Base-by-base conservation (phyloP, 2,888 invertebrate species). In the Entomobrya multifasciata region DNA sequence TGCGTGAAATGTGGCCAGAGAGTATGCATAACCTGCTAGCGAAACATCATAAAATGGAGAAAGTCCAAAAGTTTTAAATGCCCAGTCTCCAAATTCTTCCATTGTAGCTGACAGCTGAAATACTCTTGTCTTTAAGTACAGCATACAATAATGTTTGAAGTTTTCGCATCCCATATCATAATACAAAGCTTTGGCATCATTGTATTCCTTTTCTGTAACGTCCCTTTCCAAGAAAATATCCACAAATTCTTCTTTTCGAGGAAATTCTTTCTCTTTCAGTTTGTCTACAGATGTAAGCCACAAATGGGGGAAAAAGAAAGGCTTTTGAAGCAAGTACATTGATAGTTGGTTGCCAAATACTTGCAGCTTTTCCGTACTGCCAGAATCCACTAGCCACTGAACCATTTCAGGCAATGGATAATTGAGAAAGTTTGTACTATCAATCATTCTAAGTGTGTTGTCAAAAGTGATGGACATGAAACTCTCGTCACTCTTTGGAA, bases 11-110 rank as follows among this genome's bases (percentile, higher is more conserved):
- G 22, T 57, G 5, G 25, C 25, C 13, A 25, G 25, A 4, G 57
- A 22, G 13, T 25, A 57, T 5, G 57, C 22, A 57, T 25, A 57
- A 11, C 57, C 25, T 3, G 57, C 25, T 13, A 57, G 57, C 8
- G 57, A 25, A 4, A 57, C 22, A 25, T 22, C 22, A 17, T 57
- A 25, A 57, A 57, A 13, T 10, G 57, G 57, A 5, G 25, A 8
- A 3, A 25, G 5, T 10, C 13, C 22, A 11, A 25, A 57, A 0
- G 6, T 22, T 17, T 57, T 22, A 5, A 57, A 17, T 6, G 11
- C 8, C 57, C 57, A 57, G 1, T 57, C 57, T 2, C 57, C 57
- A 25, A 57, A 57, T 13, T 57, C 57, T 57, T 57, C 57, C 57
- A 57, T 57, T 25, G 25, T 15, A 15, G 57, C 57, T 13, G 57